phyloP scores from a whole-genome alignment of 2,888 invertebrate species.

The Drosophila sordidula region DNA sequence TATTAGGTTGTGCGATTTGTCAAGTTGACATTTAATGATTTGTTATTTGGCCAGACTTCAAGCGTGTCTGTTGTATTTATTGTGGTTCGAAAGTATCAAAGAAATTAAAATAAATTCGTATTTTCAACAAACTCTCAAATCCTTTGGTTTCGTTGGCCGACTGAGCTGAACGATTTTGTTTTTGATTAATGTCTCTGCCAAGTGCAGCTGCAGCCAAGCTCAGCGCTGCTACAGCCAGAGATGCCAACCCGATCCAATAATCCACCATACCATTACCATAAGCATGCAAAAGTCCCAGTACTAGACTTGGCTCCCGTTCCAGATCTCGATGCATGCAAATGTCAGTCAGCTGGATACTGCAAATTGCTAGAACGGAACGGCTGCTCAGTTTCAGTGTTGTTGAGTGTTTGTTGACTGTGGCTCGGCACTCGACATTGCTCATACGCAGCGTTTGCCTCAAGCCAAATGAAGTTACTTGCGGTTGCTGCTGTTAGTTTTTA shows the following conservation, averaged over 20 bases:
- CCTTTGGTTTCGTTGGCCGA: constrained; percentile 12
- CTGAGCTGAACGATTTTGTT: constrained; percentile 21
- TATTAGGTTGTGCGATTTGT: constrained; percentile 14
- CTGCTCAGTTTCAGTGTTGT: constrained; percentile 1
- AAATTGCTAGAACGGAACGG: constrained; percentile 17
- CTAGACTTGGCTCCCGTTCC: constrained; percentile 7
- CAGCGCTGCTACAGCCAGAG: not conserved
- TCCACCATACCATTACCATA: constrained; percentile 7
- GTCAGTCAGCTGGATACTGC: constrained; percentile 25
- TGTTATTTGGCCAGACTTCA: constrained; percentile 14
- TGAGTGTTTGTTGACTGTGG: constrained; percentile 16
- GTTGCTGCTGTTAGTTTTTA: constrained; percentile 52
- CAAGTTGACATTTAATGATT: constrained; percentile 25
- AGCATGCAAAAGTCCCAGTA: not conserved
- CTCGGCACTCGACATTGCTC: constrained; percentile 53
- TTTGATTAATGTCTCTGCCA: constrained; percentile 40
- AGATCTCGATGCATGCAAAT: constrained; percentile 36
- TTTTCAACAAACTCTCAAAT: constrained; percentile 7
- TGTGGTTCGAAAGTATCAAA: constrained; percentile 15
- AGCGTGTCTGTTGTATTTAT: constrained; percentile 14
- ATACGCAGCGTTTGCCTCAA: constrained; percentile 63
- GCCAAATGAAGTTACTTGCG: constrained; percentile 73
- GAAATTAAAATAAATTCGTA: constrained; percentile 40
- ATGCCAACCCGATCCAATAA: not conserved
- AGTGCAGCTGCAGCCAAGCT: constrained; percentile 22